Evolutionary conservation across 1,140 invertebrate species (phyloP).

Genomic region (Lithobius niger): DNA sequence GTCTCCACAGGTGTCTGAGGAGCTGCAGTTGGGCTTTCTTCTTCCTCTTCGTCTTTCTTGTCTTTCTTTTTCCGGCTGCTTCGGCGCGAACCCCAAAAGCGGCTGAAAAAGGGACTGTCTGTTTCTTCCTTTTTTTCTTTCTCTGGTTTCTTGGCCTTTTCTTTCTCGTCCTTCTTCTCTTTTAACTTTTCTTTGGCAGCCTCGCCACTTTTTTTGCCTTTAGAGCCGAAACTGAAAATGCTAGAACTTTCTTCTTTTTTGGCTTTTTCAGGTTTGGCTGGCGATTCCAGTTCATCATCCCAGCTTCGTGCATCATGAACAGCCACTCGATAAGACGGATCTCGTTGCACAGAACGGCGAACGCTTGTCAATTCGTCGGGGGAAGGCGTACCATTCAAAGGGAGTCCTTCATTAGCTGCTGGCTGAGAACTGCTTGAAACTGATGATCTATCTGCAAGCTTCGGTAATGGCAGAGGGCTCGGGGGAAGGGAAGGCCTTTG

Average conservation of each 20-base stretch:
- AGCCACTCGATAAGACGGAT: constrained; percentile 1
- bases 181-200: not conserved
- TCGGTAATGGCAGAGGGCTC: not conserved
- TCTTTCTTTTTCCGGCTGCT: constrained; percentile 4
- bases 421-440: not conserved
- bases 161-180: constrained; percentile 1
- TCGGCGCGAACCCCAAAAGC: constrained; percentile 1
- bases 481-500: not conserved
- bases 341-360: not conserved
- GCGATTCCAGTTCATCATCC: not conserved
- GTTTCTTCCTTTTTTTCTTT: not conserved
- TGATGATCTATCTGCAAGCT: too few species aligned
- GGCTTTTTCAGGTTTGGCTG: not conserved
- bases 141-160: not conserved
- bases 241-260: not conserved
- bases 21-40: not conserved
- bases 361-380: not conserved
- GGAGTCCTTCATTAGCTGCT: too few species aligned
- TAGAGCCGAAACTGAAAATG: not conserved
- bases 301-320: not conserved
- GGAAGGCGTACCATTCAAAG: too few species aligned
- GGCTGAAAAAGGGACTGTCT: constrained; percentile 5
- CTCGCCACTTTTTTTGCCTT: not conserved
- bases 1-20: not conserved
- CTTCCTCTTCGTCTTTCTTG: not conserved